Evolutionary conservation across 2,888 invertebrate species (phyloP), one percentile per base, ranked within the genome.

Genomic region (Achlya flavicornis): DNA sequence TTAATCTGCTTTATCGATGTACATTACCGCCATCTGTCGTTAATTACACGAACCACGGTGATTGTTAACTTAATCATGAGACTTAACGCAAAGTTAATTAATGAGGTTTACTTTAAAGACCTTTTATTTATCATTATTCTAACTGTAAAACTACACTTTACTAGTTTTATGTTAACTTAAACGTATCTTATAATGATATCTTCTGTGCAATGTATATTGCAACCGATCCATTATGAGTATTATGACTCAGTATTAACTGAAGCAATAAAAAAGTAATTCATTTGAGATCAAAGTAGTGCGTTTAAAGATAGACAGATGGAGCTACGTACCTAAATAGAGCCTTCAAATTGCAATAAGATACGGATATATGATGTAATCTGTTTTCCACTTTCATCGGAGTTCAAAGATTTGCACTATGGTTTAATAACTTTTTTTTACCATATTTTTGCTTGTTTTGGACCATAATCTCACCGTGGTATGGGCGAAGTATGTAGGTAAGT

Each of bases 1-100:
- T 88, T 86, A 77, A 71, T 72, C 86, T 89, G 82, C 68, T 87
- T 86, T 80, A 86, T 63, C 84, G 65, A 77, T 67, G 11, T 3
- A 3, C 26, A 7, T 16, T 64, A 67, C 43, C 67, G 87, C 85
- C 89, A 88, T 87, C 91, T 91, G 16, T 67, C 61, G 66, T 59
- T 38, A 10, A 41, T 57, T 38, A 19, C 7, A 7, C 26, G 10
- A 62, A 62, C 38, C 38, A 14, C 14, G 12, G 12, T 2, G 16
- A 12, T 19, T 19, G 19, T 43, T 60, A 53, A 53, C 16, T 53
- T 35, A 35, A 35, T 7, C 35, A 35, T 35, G 35, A 35, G 35
- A 35, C 35, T 35, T 53, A 53, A 53, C 16, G 6, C 19, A 8
- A 53, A 19, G 16, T 53, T 53, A 53, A 53, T 19, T 16, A 53